Conservation (phyloP, 2,113 vertebrate genomes). For the Ammospiza caudacuta region DNA sequence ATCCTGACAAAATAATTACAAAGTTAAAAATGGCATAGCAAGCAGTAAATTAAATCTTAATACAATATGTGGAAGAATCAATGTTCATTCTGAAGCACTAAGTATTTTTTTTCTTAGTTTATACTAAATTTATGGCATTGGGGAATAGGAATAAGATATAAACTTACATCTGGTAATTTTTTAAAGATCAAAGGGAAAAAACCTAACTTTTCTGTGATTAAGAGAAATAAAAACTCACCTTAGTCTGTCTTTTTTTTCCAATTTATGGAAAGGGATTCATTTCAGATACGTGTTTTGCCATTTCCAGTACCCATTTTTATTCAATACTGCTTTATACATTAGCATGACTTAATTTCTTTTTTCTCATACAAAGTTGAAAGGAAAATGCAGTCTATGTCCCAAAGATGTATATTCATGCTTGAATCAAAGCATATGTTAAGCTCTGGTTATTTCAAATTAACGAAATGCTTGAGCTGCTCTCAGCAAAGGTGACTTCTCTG, state of each 20-base stretch:
- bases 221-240: neutral
- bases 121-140: neutral
- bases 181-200: neutral
- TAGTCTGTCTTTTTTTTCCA: neutral
- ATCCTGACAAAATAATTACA: neutral
- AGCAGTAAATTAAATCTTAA: slow-evolving; percentile 11
- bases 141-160: neutral
- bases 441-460: neutral
- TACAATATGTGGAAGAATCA: neutral
- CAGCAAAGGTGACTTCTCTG: neutral
- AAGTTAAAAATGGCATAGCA: neutral
- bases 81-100: neutral
- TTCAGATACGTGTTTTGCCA: neutral
- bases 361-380: neutral
- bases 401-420: neutral
- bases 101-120: neutral
- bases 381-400: neutral
- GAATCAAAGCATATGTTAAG: neutral
- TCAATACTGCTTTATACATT: neutral
- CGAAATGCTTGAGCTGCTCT: neutral
- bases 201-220: neutral
- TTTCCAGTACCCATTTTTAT: neutral
- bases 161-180: neutral
- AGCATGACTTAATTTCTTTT: neutral
- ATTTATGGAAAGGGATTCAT: neutral